Evolutionary conservation across 92 coral and sea anemone genomes (phyloP), one percentile per base, ranked within the genome.

Genomic region (Zoanthus gigantus): DNA sequence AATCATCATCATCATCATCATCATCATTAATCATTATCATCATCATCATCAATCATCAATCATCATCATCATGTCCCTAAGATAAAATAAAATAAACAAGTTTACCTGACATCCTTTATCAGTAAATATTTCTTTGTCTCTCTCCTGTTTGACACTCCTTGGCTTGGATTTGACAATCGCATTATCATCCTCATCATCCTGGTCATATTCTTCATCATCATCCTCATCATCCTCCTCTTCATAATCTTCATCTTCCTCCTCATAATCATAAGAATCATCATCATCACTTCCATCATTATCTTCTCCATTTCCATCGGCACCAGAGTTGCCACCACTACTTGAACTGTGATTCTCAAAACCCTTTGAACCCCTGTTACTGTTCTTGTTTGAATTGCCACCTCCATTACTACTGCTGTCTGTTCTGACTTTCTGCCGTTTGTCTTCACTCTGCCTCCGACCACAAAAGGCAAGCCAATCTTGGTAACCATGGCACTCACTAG

Each of bases 271-370:
- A 54, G 94, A 98, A 10, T 94, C 96, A 17, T 96, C 98, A 61
- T 97, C 99, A 86, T 97, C 95, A 78, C 94, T 94, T 31, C 90
- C 90, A 18, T 94, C 98, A 74, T 95, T 93, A 58, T 95, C 98
- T 44, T 95, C 99, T 12, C 99, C 99, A 90, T 97, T 97, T 15
- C 99, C 99, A 74, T 94, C 96, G 48, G 97, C 99, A 29, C 98
- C 99, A 4, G 98, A 96, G 86, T 94, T 97, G 6, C 99, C 99
- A 18, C 95, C 95, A 88, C 94, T 97, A 76, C 99, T 96, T 7
- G 99, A 97, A 75, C 98, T 97, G 82, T 95, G 92, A 77, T 94
- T 98, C 76, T 79, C 83, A 79, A 79, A 79, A 18, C 83, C 83
- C 34, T 79, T 79, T 6, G 53, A 79, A 7, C 83, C 60, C 60